Base-by-base conservation (phyloP, 2,113 vertebrate genomes). In the Scomber japonicus region DNA sequence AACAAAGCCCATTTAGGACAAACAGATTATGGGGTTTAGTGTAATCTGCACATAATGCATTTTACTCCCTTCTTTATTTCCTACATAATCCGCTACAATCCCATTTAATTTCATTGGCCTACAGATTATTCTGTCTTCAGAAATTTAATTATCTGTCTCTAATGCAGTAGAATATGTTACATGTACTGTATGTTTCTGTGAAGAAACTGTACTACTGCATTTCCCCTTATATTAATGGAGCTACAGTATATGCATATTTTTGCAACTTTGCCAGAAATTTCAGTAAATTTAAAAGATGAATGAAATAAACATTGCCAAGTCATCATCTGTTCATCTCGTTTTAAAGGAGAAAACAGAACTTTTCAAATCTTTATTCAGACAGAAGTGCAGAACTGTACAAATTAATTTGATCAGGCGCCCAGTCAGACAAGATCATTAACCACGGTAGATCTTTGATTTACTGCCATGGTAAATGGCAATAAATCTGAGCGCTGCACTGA, bases 21-120 rank as follows among this genome's bases (percentile, higher is more conserved):
- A 93, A 90, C 82, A 89, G 91, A 93, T 95, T 91, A 92, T 72
- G 55, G 64, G 88, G 81, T 92, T 95, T 93, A 94, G 82, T 82
- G 62, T 94, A 93, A 94, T 95, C 92, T 93, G 88, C 82, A 85
- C 76, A 88, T 91, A 93, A 94, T 93, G 71, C 84, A 87, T 93
- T 93, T 91, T 80, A 88, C 74, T 89, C 88, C 66, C 46, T 85
- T 81, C 80, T 90, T 92, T 92, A 79, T 87, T 90, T 80, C 59
- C 44, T 19, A 55, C 78, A 83, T 93, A 93, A 93, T 94, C 91
- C 83, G 21, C 64, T 60, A 27, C 60, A 94, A 95, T 93, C 90
- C 90, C 80, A 81, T 94, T 93, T 88, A 87, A 93, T 91, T 92
- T 86, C 72, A 91, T 82, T 91, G 90, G 75, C 45, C 81, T 31